A percentile compares a stretch with the other conserved stretches of the same genome.
These are phyloP conservation scores for Harpalus rubripes DNA, from an alignment of 2,888 invertebrate species.

Conservation along the genomic window DNA sequence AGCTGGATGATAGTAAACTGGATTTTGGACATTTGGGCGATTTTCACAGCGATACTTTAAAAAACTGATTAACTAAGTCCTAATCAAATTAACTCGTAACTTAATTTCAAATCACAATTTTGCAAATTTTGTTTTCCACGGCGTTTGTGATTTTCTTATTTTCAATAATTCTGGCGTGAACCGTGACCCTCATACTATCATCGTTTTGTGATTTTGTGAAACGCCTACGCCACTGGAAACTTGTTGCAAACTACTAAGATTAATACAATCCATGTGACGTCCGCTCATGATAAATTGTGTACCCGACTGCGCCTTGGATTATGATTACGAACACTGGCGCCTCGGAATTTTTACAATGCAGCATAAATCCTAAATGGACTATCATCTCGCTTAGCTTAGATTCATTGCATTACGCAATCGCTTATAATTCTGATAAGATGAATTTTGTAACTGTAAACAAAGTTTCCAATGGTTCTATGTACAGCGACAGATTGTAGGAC, in stretches of 20 bases:
- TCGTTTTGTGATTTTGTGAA: too few relatives aligned
- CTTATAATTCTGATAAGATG: constrained; percentile 33
- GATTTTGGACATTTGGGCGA: too few relatives aligned
- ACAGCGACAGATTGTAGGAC: constrained; percentile 11
- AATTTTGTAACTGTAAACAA: constrained; percentile 42
- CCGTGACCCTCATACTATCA: too few relatives aligned
- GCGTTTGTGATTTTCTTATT: too few relatives aligned
- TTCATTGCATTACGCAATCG: constrained; percentile 29
- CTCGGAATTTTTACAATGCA: constrained; percentile 34
- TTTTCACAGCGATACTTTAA: too few relatives aligned
- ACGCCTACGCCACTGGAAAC: background rate
- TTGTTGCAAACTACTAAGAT: constrained; percentile 1
- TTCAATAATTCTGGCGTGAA: too few relatives aligned
- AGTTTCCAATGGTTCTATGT: constrained; percentile 19
- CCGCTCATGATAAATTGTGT: constrained; percentile 28
- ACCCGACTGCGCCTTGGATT: constrained; percentile 9
- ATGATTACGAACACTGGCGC: constrained; percentile 20
- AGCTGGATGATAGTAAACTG: too few relatives aligned
- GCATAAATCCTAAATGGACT: constrained; percentile 34
- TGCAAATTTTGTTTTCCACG: too few relatives aligned
- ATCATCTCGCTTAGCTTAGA: constrained; percentile 20
- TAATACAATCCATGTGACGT: constrained; percentile 33
- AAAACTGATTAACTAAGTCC: too few relatives aligned
- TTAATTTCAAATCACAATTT: too few relatives aligned
- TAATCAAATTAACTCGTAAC: too few relatives aligned